Evolutionary conservation across 2,797 vertebrate species (phyloP).

Genomic region (Leptatherina wallacei): DNA sequence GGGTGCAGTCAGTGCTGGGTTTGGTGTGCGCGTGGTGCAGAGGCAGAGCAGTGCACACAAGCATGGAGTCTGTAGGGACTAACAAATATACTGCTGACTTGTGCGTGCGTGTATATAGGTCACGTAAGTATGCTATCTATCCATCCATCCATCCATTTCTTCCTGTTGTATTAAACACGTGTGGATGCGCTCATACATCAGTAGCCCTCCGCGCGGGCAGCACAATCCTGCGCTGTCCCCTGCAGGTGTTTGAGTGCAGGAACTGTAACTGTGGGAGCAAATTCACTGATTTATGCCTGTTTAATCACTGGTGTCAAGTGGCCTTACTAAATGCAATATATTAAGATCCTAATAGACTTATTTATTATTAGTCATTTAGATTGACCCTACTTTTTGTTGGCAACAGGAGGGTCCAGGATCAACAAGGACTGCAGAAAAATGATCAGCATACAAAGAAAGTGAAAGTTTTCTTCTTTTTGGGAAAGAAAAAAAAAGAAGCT

Average conservation of each 20-base stretch:
- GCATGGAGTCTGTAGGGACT: constrained; percentile 29
- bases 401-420: background rate
- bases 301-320: constrained; percentile 56
- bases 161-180: constrained; percentile 24
- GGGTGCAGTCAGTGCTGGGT: constrained; percentile 51
- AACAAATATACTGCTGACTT: constrained; percentile 28
- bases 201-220: constrained; percentile 21
- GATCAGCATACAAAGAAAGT: background rate
- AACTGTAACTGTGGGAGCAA: constrained; percentile 29
- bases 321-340: constrained; percentile 37
- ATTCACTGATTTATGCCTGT: constrained; percentile 49
- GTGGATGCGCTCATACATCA: constrained; percentile 40
- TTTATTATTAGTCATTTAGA: constrained; percentile 24
- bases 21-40: constrained; percentile 43
- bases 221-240: constrained; percentile 61
- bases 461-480: no score
- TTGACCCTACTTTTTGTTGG: constrained; percentile 18
- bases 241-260: constrained; percentile 66
- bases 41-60: constrained; percentile 29
- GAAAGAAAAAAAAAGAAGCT: background rate
- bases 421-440: background rate
- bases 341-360: constrained; percentile 45
- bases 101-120: constrained; percentile 1
- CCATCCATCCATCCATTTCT: constrained; percentile 21
- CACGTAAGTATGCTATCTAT: constrained; percentile 25